Evolutionary conservation across 2,888 invertebrate genomes (phyloP), one percentile per base, ranked within the genome.

Genomic region (Pristionchus maxplancki): DNA sequence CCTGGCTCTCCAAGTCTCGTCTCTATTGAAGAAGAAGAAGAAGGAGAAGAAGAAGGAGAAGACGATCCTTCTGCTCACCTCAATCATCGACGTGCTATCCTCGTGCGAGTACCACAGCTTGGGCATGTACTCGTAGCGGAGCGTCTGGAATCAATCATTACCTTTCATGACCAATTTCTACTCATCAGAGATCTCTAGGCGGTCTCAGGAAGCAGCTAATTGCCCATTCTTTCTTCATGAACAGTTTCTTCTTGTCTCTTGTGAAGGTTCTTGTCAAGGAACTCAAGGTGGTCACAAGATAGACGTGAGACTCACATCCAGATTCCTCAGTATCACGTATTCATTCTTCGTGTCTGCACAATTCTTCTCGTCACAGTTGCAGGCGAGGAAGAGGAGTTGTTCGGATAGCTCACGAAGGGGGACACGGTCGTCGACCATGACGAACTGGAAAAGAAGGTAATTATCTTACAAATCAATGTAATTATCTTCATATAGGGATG

Each of bases 41-140:
- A 44, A 11, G 44, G 15, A 71, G 17, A 34, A n/a, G n/a, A n/a
- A n/a, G n/a, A n/a, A n/a, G n/a, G 13, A 31, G 11, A 6, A 8
- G 71, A 71, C 17, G 31, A 4, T n/a, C 11, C 8, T 48, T 82
- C 24, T 20, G 28, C 31, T 83, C 40, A 91, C 88, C 71, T 92
- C 91, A 40, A 92, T 90, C 50, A 91, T 90, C 15, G 91, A 90
- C 0, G 91, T 91, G 24, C 91, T 71, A 78, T 91, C 90, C 67
- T 91, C 90, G 86, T 92, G 91, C n/a, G 90, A n/a, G 44, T 53
- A 83, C 28, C n/a, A 24, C 48, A 50, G 20, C 48, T 71, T 71
- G 37, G 28, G 37, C 17, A 87, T 71, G 64, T 71, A 87, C 34
- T 87, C 58, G 31, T 11, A 71, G 2, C 50, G 44, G 24, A 87